Percentiles rank a stretch among this genome's conserved stretches.
Conservation (phyloP, 2,113 vertebrate species). For the Takifugu flavidus region DNA sequence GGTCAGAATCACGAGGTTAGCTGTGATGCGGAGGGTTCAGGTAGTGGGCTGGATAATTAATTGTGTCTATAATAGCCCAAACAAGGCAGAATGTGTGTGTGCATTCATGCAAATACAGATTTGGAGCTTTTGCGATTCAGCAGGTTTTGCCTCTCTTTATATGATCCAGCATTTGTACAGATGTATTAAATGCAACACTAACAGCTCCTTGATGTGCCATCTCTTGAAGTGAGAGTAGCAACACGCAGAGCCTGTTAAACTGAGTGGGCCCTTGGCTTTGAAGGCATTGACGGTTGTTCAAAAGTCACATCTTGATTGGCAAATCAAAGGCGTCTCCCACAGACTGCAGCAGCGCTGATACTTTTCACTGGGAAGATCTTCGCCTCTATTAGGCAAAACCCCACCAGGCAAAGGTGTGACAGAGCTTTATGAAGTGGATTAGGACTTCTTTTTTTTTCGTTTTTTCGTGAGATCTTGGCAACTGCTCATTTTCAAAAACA, state of each 20-base stretch:
- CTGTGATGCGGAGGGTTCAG: too few relatives aligned
- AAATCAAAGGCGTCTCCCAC: slow-evolving; percentile 61
- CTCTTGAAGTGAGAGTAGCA: slow-evolving; percentile 38
- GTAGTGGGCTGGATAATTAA: too few relatives aligned
- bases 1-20: neutral
- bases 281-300: slow-evolving; percentile 59
- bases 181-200: slow-evolving; percentile 31
- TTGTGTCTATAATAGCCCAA: too few relatives aligned
- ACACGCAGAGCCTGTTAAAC: slow-evolving; percentile 50
- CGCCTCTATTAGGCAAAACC: slow-evolving; percentile 35
- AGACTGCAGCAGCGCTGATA: slow-evolving; percentile 53
- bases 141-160: neutral
- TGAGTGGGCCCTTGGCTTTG: slow-evolving; percentile 56
- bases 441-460: slow-evolving; percentile 9
- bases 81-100: neutral
- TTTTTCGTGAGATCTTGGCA: slow-evolving; percentile 43
- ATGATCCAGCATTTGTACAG: slow-evolving; percentile 20
- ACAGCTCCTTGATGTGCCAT: slow-evolving; percentile 41
- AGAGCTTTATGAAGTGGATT: slow-evolving; percentile 17
- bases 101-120: neutral
- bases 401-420: slow-evolving; percentile 39
- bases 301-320: slow-evolving; percentile 66
- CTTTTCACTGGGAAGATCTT: slow-evolving; percentile 43
- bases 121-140: slow-evolving; percentile 12
- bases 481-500: slow-evolving; percentile 44